phyloP scores from a whole-genome alignment of 2,797 vertebrate species.

The Catharus ustulatus region DNA sequence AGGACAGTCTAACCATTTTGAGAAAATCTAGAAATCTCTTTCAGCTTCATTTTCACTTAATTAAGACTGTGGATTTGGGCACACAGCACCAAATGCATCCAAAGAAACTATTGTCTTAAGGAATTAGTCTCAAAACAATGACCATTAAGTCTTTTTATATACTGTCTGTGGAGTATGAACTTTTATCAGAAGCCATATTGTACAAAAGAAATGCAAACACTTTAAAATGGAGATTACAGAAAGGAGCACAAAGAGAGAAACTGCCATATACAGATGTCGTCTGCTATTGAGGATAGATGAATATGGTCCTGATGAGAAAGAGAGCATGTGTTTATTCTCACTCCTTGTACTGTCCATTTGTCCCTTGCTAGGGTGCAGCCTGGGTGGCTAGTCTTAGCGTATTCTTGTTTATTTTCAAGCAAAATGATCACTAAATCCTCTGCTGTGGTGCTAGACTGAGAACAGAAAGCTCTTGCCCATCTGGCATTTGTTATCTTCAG shows the following conservation, averaged over 20 bases:
- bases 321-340: not conserved
- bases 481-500: conserved; percentile 54
- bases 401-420: not conserved
- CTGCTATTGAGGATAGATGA: not conserved
- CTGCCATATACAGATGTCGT: not conserved
- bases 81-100: not conserved
- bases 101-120: not conserved
- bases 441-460: not conserved
- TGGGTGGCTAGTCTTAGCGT: not conserved
- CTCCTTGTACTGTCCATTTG: not conserved
- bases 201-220: not conserved
- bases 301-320: not conserved
- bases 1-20: not conserved
- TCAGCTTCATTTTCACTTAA: not conserved
- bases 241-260: not conserved
- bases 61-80: not conserved
- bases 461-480: conserved; percentile 6
- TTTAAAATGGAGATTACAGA: not conserved
- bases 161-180: not conserved
- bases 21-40: not conserved
- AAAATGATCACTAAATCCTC: not conserved
- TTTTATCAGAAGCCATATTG: not conserved
- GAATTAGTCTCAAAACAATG: not conserved
- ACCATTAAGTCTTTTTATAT: not conserved
- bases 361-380: not conserved